Base-by-base conservation (phyloP, 2,113 vertebrate genomes). In the Nansenia antarctica region DNA sequence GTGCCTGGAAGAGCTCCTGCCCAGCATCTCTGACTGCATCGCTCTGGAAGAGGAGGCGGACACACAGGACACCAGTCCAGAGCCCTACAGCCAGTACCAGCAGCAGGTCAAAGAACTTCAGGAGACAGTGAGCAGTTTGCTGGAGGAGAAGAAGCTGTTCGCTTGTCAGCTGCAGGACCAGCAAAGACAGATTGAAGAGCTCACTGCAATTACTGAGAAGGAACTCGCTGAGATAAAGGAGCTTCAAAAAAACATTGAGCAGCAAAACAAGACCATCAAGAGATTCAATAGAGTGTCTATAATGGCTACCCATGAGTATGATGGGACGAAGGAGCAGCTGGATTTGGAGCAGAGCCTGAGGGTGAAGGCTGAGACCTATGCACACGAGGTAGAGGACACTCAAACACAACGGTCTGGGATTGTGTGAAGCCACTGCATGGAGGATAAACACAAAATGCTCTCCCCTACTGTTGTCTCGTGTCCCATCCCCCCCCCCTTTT, bases 71-170 rank as follows among this genome's bases (percentile, higher is more conserved):
- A 61, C 66, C 20, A 86, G 83, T 26, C 78, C 89, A 0, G 92
- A 93, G 72, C 76, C 81, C 47, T 92, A 90, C 69, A 69, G 74
- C 0, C 91, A 90, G 76, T 91, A 91, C 78, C 91, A 92, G 14
- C 91, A 89, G n/a, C 92, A 93, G 79, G 89, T 91, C 68, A 92
- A 92, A 92, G 93, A 92, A 72, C 84, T 93, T 69, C 86, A 91
- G 61, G 91, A 92, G 68, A 92, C 88, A 0, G 87, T 93, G 9
- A 90, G 69, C 76, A 73, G 54, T 14, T 62, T 93, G 52, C 65
- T 94, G 85, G 93, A 93, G 74, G 93, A 94, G 80, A 93, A 93
- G 85, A 94, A 93, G 72, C 87, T 76, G 18, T 83, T 91, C 2
- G 66, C 87, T 2, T 89, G 90, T 85, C 89, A 92, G 88, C 69